Conservation (phyloP, 2,113 vertebrate species). For the Elachura formosa region DNA sequence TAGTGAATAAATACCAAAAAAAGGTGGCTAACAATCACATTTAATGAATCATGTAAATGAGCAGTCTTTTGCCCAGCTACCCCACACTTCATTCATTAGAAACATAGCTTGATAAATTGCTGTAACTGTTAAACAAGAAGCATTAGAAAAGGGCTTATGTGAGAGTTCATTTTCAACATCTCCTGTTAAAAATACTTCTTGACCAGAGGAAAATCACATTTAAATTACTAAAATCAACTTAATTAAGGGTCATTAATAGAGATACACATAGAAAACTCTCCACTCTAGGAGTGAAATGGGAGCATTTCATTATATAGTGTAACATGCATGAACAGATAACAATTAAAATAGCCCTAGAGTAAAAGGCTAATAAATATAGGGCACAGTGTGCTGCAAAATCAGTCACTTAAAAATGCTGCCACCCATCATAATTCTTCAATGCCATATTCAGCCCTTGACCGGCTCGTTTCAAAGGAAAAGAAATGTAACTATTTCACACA, state of each 20-base stretch:
- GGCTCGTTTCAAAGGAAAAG: conserved; percentile 1
- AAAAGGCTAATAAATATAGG: conserved; percentile 75
- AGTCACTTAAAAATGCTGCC: conserved; percentile 59
- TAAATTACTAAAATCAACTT: conserved; percentile 75
- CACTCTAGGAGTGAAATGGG: conserved; percentile 69
- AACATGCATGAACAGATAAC: conserved; percentile 70
- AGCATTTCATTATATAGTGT: conserved; percentile 76
- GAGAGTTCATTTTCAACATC: conserved; percentile 59
- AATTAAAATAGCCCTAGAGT: conserved; percentile 78
- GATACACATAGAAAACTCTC: conserved; percentile 67
- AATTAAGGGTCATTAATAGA: conserved; percentile 79
- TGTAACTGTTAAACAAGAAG: conserved; percentile 50
- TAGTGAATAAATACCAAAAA: background rate
- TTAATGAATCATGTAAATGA: background rate
- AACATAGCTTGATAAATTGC: conserved; percentile 48
- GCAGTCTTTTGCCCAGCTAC: background rate
- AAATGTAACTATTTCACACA: conserved; percentile 41
- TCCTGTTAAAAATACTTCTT: conserved; percentile 71
- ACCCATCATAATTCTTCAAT: conserved; percentile 43
- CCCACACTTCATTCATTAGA: conserved; percentile 23
- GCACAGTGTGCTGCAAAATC: conserved; percentile 56
- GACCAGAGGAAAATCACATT: conserved; percentile 72
- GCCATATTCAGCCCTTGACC: conserved; percentile 18
- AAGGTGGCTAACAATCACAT: background rate
- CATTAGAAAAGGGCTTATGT: conserved; percentile 49